Evolutionary conservation across 1,140 invertebrate species (phyloP), one percentile per base, ranked within the genome.

Genomic region (Drosophila carrolli): DNA sequence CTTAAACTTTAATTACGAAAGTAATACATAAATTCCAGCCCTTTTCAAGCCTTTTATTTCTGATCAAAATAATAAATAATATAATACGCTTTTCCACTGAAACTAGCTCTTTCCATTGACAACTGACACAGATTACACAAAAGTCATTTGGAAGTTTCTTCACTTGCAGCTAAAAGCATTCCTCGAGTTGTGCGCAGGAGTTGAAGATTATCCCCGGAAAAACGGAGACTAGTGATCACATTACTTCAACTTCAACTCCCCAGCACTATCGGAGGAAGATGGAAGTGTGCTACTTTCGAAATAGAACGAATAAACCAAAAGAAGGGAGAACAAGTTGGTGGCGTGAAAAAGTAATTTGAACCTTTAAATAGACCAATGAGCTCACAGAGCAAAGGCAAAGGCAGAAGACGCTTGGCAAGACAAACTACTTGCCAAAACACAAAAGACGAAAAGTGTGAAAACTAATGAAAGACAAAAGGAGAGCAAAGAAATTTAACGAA

Each of bases 331-430:
- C 68, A 79, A 76, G 60, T 86, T 88, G 46, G 54, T 37, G 59
- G 78, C 78, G 75, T 86, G 82, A 78, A 72, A 82, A 79, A 79
- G 75, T 86, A 86, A 86, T 86, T 86, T 88, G 81, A 86, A 72
- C 72, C 85, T 84, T 72, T 80, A 89, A 90, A 79, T 81, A 81
- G 79, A 81, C 60, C 83, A 81, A 84, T 77, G 74, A 72, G 61
- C 47, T 66, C 50, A 54, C 53, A 59, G 46, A 68, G 43, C 59
- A 47, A 58, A 44, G 50, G 43, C 54, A 54, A 60, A 56, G 51
- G 16, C 41, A 32, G 40, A 14, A 29, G 19, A 44, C 19, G 53
- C 11, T 6, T 5, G 23, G 9, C 59, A 75, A 83, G 71, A 83
- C 80, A 76, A 84, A 77, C 80, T 62, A 63, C 47, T 83, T 66